Conservation (phyloP, 2,888 invertebrate genomes). For the Scaptodrosophila latifasciaeformis region DNA sequence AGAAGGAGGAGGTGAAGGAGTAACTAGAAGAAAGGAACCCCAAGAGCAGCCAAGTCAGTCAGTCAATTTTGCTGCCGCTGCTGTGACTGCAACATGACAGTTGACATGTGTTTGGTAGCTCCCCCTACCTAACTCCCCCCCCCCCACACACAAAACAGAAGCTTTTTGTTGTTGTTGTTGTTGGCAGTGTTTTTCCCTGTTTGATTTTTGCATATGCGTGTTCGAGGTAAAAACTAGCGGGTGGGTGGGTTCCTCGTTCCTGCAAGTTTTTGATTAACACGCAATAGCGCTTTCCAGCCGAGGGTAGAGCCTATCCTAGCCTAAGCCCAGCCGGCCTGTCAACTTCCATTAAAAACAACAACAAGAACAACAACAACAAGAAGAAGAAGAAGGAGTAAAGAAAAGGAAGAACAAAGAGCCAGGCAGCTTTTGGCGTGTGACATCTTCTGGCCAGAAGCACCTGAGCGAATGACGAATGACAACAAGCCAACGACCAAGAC, state of each 20-base stretch:
- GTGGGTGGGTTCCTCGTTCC: constrained; percentile 38
- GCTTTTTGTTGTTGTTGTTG: too few relatives aligned
- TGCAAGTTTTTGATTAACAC: neutral
- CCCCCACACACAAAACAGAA: neutral
- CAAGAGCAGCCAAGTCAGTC: constrained; percentile 42
- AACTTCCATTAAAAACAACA: constrained; percentile 13
- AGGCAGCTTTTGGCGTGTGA: constrained; percentile 50
- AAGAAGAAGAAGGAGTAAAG: neutral
- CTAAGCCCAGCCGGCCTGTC: constrained; percentile 2
- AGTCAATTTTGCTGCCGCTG: constrained; percentile 5
- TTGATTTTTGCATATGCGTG: too few relatives aligned
- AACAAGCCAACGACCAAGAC: constrained; percentile 7
- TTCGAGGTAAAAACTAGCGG: constrained; percentile 19
- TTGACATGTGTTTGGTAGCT: constrained; percentile 55
- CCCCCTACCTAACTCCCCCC: too few relatives aligned
- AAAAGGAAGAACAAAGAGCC: too few relatives aligned
- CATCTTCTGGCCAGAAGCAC: constrained; percentile 66
- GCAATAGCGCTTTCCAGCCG: neutral
- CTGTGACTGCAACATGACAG: constrained; percentile 37
- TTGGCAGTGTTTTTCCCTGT: neutral
- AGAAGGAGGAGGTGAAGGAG: constrained; percentile 8
- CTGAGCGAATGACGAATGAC: constrained; percentile 35
- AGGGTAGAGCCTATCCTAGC: neutral
- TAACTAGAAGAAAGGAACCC: constrained; percentile 26
- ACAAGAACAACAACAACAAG: constrained; percentile 1